Conservation (phyloP, 2,888 invertebrate genomes). For the Muscina levida region DNA sequence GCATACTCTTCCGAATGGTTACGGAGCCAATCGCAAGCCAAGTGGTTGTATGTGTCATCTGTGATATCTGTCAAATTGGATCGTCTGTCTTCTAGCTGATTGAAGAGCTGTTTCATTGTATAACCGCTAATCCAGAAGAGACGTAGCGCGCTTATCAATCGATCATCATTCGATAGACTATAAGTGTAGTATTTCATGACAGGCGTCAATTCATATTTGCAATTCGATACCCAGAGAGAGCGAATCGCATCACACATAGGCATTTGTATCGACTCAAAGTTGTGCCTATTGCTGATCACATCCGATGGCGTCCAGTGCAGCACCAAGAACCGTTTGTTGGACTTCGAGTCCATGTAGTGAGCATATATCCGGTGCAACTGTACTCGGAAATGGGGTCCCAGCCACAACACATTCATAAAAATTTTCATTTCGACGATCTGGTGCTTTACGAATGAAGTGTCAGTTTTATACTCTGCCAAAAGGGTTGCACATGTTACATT, state of each 20-base stretch:
- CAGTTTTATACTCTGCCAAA: constrained; percentile 80
- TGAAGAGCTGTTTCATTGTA: neutral
- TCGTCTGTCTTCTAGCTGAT: neutral
- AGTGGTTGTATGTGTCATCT: constrained; percentile 68
- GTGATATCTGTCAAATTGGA: neutral
- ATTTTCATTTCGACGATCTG: constrained; percentile 82
- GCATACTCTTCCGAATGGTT: constrained; percentile 80
- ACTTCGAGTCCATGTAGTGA: constrained; percentile 60
- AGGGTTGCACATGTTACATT: constrained; percentile 79
- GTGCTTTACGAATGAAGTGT: constrained; percentile 82
- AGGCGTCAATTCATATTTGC: constrained; percentile 86
- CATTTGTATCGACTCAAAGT: constrained; percentile 82
- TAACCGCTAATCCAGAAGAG: constrained; percentile 68
- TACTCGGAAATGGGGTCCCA: constrained; percentile 82
- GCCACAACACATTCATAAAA: constrained; percentile 85
- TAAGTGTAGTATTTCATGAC: constrained; percentile 85
- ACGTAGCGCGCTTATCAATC: constrained; percentile 68
- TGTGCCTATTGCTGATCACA: constrained; percentile 81
- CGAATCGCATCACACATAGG: constrained; percentile 82
- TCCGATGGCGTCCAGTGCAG: constrained; percentile 86
- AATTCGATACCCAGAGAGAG: constrained; percentile 77
- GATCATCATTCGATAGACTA: constrained; percentile 79
- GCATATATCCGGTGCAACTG: constrained; percentile 78
- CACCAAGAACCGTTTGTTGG: constrained; percentile 81
- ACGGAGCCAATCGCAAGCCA: constrained; percentile 86